Evolutionary conservation across 2,797 vertebrate species (phyloP).

Genomic region (Poecile montanus): DNA sequence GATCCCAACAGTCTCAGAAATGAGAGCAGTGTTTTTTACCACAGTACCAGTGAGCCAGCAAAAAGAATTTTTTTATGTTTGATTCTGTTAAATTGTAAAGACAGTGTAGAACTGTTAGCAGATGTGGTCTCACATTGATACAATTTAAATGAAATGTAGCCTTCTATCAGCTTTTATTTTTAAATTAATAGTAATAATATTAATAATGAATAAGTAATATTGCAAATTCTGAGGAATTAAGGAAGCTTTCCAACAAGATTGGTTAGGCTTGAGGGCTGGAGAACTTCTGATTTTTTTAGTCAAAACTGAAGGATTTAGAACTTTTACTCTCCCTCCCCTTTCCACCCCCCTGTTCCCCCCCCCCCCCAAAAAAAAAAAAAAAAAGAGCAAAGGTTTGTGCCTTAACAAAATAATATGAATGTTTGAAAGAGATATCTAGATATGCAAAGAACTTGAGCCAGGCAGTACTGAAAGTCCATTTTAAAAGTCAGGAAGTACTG

Average conservation of each 20-base stretch:
- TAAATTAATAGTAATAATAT: not conserved
- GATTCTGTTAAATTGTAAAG: not conserved
- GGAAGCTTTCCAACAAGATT: not conserved
- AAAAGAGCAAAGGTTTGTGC: not conserved
- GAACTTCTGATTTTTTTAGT: rapidly evolving
- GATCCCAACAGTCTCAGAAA: not conserved
- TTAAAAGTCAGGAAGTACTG: not conserved
- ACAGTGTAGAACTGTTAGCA: not conserved
- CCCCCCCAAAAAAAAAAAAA: not conserved
- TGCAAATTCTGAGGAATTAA: not conserved
- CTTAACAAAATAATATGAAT: not conserved
- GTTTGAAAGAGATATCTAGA: not conserved
- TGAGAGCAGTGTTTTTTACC: not conserved
- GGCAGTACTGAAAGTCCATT: not conserved
- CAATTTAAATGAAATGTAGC: not conserved
- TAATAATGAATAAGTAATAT: not conserved
- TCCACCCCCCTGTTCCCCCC: rapidly evolving
- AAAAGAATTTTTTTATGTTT: not conserved
- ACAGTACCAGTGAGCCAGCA: not conserved
- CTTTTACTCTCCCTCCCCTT: not conserved
- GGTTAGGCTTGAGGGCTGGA: not conserved
- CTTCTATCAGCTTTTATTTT: not conserved
- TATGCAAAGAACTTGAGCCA: not conserved
- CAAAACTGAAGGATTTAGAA: not conserved
- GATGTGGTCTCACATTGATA: not conserved